Evolutionary conservation across 2,888 invertebrate genomes (phyloP).

Genomic region (Drosophila bunnanda): DNA sequence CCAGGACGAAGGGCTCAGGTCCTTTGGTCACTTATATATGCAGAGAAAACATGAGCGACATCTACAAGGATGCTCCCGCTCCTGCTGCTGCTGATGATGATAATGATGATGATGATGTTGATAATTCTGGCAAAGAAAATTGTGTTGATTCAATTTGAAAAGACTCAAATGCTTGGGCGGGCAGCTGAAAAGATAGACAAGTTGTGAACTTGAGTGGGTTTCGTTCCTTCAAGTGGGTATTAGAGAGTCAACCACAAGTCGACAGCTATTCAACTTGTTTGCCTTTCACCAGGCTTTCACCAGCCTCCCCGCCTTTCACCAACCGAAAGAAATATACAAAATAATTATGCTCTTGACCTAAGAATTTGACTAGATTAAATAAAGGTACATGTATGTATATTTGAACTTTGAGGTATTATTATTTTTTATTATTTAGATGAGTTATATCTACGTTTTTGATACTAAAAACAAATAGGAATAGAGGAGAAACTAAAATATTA

Average conservation of each 20-base stretch:
- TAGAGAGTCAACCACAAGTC: conserved; percentile 33
- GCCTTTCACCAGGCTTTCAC: conserved; percentile 45
- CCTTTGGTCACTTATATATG: conserved; percentile 66
- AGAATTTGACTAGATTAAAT: conserved; percentile 23
- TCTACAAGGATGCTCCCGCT: neutral
- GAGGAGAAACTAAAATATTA: neutral
- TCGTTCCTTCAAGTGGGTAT: conserved; percentile 35
- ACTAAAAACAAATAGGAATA: neutral
- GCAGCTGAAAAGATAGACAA: conserved; percentile 51
- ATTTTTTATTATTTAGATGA: neutral
- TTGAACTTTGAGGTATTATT: neutral
- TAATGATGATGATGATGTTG: conserved; percentile 10
- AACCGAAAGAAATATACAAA: conserved; percentile 47
- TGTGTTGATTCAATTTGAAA: conserved; percentile 80
- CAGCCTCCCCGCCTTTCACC: conserved; percentile 40
- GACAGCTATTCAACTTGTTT: conserved; percentile 64
- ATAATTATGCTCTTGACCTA: conserved; percentile 63
- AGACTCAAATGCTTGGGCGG: conserved; percentile 56
- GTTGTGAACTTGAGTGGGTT: conserved; percentile 46
- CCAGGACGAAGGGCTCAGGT: conserved; percentile 20
- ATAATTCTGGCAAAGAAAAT: conserved; percentile 65
- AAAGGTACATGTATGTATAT: conserved; percentile 1
- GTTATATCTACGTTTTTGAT: neutral
- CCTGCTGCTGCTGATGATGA: conserved; percentile 14
- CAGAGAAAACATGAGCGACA: conserved; percentile 45